Evolutionary conservation across 2,113 vertebrate genomes (phyloP).

Genomic region (Saimiri boliviensis): DNA sequence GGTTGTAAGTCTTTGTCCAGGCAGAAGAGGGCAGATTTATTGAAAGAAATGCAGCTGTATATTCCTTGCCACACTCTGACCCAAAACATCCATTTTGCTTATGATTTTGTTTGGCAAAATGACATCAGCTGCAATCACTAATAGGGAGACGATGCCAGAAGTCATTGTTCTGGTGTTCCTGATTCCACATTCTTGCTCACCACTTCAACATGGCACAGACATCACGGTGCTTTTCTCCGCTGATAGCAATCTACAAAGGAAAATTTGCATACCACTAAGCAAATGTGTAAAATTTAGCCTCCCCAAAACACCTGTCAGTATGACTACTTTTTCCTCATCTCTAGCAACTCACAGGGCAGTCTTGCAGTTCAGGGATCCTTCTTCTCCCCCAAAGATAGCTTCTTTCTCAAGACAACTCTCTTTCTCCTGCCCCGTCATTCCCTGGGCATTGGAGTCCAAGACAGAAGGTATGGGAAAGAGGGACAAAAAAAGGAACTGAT

Average conservation of each 20-base stretch:
- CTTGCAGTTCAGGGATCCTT: too few species aligned
- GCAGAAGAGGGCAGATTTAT: constrained; percentile 94
- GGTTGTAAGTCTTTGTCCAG: constrained; percentile 88
- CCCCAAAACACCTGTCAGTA: background rate
- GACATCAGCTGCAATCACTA: constrained; percentile 92
- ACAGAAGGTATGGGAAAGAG: background rate
- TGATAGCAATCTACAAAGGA: constrained; percentile 58
- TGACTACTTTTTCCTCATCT: background rate
- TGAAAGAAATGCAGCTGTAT: constrained; percentile 94
- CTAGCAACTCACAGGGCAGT: background rate
- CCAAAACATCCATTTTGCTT: constrained; percentile 92
- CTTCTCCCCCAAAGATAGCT: rapidly evolving
- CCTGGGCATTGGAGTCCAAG: background rate
- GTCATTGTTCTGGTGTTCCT: constrained; percentile 78
- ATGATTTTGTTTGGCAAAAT: constrained; percentile 97
- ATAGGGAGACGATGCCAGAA: constrained; percentile 85
- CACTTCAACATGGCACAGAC: constrained; percentile 61
- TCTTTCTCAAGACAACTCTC: background rate
- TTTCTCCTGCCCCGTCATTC: background rate
- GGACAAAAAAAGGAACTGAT: background rate
- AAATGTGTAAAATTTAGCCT: background rate
- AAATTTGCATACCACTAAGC: background rate
- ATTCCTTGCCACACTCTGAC: constrained; percentile 90
- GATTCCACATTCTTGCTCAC: constrained; percentile 76
- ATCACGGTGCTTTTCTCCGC: constrained; percentile 65